Evolutionary conservation across 2,113 vertebrate species (phyloP).

Genomic region (Oostethus manadensis): DNA sequence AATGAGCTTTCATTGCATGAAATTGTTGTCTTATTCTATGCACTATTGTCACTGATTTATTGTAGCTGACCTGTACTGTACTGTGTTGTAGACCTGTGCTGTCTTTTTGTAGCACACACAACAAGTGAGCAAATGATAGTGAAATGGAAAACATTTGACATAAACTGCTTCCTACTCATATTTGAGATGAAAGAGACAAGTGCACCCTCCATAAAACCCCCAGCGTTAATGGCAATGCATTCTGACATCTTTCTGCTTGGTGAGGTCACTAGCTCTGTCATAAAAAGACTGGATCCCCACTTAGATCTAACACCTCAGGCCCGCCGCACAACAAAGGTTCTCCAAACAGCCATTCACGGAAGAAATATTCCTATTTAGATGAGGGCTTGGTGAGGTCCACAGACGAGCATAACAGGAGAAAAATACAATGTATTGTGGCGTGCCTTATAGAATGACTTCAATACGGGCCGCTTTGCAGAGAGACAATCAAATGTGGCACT

Average conservation of each 20-base stretch:
- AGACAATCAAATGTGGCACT: conserved; percentile 76
- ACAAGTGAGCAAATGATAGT: neutral
- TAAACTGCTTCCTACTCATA: neutral
- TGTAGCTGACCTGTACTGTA: neutral
- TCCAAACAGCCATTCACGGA: conserved; percentile 61
- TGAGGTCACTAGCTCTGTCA: conserved; percentile 60
- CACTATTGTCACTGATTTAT: neutral
- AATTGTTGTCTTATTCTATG: conserved; percentile 7
- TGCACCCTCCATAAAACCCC: conserved; percentile 37
- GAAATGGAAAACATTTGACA: neutral
- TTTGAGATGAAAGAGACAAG: conserved; percentile 41
- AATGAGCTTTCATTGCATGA: neutral
- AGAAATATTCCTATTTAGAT: conserved; percentile 68
- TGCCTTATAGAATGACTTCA: conserved; percentile 57
- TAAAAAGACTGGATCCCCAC: conserved; percentile 29
- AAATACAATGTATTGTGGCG: conserved; percentile 61
- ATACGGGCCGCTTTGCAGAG: conserved; percentile 62
- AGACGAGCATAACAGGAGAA: conserved; percentile 56
- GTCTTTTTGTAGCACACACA: neutral
- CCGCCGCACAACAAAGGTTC: conserved; percentile 47
- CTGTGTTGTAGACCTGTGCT: too few species aligned
- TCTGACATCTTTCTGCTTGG: conserved; percentile 53
- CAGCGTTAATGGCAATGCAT: conserved; percentile 38
- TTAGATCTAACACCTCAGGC: conserved; percentile 39
- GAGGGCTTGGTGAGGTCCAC: conserved; percentile 55